Evolutionary conservation across 2,888 invertebrate species (phyloP), one percentile per base, ranked within the genome.

Genomic region (Cephonodes hylas): DNA sequence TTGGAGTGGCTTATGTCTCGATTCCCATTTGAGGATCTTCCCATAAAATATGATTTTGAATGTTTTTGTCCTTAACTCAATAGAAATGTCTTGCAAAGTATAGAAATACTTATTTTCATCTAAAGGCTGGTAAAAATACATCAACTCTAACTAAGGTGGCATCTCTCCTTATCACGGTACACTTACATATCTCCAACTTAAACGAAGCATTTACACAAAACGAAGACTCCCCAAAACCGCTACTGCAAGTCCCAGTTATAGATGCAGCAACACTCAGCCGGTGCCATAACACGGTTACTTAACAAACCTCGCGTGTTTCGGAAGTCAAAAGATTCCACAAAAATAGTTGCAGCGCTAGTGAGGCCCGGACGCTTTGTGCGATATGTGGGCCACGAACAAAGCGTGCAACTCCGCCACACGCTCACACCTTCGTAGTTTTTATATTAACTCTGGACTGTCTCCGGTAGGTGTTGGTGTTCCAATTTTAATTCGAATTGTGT

Each of bases 301-400:
- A 27, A 45, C 13, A 46, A 31, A 31, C 3, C 27, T 25, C n/a
- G 15, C 48, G 7, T 53, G 31, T 27, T 53, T 53, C 18, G 53
- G 31, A 18, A 27, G 27, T 53, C 53, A 53, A 53, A 53, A 53
- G 53, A 53, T 31, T 53, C 22, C 48, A 53, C 18, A 31, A 38
- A 38, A n/a, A 38, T 38, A 38, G 38, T 38, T 5, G n/a, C 38
- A 38, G n/a, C n/a, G 45, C 3, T 25, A 18, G 7, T 6, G 15
- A 6, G 27, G 48, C 27, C 8, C 18, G 31, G 31, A 20, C 23
- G 22, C 53, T 53, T 53, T 53, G 20, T 53, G 31, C 31, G 18
- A 5, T 38, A 53, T 53, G 53, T 53, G 53, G 72, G 31, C 62
- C 67, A 59, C 31, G 61, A 48, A 61, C 66, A 45, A 58, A 27